Evolutionary conservation across 2,797 vertebrate genomes (phyloP), one percentile per base, ranked within the genome.

Genomic region (Gobio occitaniae): DNA sequence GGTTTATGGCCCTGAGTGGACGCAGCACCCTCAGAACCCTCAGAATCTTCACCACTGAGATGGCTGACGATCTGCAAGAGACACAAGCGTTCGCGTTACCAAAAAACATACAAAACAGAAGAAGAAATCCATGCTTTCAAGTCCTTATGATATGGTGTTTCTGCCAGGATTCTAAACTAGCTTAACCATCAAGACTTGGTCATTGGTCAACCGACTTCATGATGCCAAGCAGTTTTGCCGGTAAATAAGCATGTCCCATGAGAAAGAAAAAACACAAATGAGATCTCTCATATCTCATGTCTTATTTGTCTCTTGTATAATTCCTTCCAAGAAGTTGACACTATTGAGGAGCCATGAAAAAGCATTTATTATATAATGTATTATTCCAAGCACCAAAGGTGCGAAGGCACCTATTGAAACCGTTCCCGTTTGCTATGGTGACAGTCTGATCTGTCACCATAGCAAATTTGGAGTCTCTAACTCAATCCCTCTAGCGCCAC

Each of bases 11-110:
- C 92, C 98, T 96, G 90, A 99, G 94, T 2, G 98, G 98, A 88
- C 98, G 95, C 90, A 99, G 94, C 52, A 99, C 98, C 89, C 98
- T 95, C 82, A 99, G 94, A 70, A 99, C 98, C 92, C 98, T 95
- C 79, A 99, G 95, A 90, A 99, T 99, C 95, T 99, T 99, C 93
- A 99, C 98, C n/a, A 99, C 98, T 0, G 98, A 99, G 93, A 99
- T 99, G 90, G 98, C 97, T 0, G 98, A 99, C 32, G 98, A 98
- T 90, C 98, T 99, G 90, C 21, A 47, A 0, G 59, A 71, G 9
- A 8, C 56, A 85, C 66, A 86, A 77, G 71, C 3, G 72, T 38
- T 8, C 8, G 5, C 2, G 7, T 52, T 13, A 41, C 11, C 38
- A 21, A 44, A 47, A 80, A 38, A 32, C 16, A 65, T 8, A 25